Base-by-base conservation (phyloP, 1,140 invertebrate genomes). In the Camponotus floridanus region DNA sequence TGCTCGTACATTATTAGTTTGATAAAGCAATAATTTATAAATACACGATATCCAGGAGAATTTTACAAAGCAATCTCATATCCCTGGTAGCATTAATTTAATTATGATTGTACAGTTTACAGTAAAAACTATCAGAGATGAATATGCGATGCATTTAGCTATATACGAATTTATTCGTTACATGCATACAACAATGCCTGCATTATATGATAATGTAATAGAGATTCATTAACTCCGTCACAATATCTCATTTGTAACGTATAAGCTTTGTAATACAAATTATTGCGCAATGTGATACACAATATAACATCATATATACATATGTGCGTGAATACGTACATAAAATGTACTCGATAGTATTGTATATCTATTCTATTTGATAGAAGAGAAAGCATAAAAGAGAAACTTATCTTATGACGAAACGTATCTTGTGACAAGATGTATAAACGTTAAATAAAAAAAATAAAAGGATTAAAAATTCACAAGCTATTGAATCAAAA, bases 381-480 rank as follows among this genome's bases (percentile, higher is more conserved):
- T 51, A n/a, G n/a, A n/a, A n/a, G n/a, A n/a, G n/a, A n/a, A n/a
- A n/a, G 4, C 33, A 3, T 42, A 31, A 39, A 39, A 51, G 11
- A 9, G 8, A 18, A 42, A 5, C 9, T 39, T 21, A 15, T 48
- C 6, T 61, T 65, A 48, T 15, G 45, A 78, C 6, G 26, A 51
- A 55, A 5, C 9, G 51, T 21, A 15, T 48, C 6, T 61, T 65
- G 61, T 15, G 45, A 78, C 6, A 48, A 33, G 7, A 15, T 13
- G 11, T 42, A 70, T 76, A 26, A 64, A 57, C 76, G 57, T 65
- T 45, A 59, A 78, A 85, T 33, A 5, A 85, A 26, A 26, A 26
- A 26, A 78, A 65, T 55, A 21, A 31, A 5, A n/a, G 8, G 26
- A 78, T 78, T 57, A 85, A 78, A 85, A 51, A 78, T 85, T 31